These are phyloP conservation scores for Alouatta palliata DNA, from an alignment of 2,113 vertebrate species.

Conservation along the genomic window DNA sequence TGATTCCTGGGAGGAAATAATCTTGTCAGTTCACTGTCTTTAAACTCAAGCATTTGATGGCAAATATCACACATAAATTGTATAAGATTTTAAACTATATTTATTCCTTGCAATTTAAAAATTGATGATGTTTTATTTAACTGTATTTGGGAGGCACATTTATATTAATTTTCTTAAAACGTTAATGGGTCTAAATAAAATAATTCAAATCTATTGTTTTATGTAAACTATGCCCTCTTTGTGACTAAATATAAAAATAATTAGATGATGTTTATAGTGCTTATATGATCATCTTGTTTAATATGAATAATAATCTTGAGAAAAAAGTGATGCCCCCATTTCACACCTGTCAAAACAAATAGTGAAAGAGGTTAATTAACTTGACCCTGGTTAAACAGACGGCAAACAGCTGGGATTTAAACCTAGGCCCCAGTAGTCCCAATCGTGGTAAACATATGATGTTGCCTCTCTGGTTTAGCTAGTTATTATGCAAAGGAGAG, in stretches of 20 bases:
- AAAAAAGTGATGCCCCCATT: constrained; percentile 19
- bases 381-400: neutral
- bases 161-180: neutral
- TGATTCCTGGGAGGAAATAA: neutral
- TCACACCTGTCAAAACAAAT: neutral
- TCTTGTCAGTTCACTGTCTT: neutral
- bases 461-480: neutral
- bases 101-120: neutral
- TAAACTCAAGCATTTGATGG: neutral
- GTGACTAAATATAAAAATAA: neutral
- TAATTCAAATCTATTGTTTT: neutral
- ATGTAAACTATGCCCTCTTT: neutral
- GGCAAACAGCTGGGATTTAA: neutral
- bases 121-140: neutral
- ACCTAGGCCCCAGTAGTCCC: neutral
- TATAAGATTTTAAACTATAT: neutral
- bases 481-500: neutral
- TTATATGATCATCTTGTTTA: neutral
- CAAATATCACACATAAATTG: neutral
- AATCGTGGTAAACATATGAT: neutral
- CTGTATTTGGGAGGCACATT: neutral
- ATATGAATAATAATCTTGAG: neutral
- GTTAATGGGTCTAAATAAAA: neutral
- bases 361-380: constrained; percentile 33
- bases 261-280: neutral